These are phyloP conservation scores for Saguinus midas DNA, from an alignment of 2,113 vertebrate species.

Conservation along the genomic window DNA sequence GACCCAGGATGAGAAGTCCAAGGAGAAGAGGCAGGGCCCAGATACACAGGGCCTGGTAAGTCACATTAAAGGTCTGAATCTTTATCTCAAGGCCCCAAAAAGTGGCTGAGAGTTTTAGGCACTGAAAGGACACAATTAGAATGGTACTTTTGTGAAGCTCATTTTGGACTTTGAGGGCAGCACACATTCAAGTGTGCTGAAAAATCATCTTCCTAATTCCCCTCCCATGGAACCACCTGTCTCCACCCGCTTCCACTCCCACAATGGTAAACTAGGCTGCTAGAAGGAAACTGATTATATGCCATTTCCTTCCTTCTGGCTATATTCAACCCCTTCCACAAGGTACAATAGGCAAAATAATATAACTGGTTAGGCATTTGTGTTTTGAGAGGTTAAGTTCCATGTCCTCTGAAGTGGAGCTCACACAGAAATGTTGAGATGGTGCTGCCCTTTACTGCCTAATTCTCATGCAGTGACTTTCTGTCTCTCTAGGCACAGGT, in stretches of 20 bases:
- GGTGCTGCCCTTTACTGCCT: neutral
- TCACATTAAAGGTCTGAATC: too few relatives aligned
- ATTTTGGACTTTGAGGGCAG: neutral
- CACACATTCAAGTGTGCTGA: neutral
- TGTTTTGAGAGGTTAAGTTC: neutral
- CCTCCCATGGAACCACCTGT: neutral
- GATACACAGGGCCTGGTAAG: neutral
- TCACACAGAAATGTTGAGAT: neutral
- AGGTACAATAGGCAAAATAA: neutral
- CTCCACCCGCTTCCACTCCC: too few relatives aligned
- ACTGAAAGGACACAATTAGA: neutral
- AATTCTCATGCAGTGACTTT: neutral
- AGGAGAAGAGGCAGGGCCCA: neutral
- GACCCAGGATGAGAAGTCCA: neutral
- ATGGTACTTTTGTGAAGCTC: neutral
- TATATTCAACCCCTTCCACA: neutral
- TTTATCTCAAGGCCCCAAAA: neutral
- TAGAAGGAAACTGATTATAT: neutral
- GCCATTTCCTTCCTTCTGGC: too few relatives aligned
- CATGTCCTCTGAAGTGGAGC: neutral
- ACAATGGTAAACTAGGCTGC: neutral
- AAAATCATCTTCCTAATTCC: neutral
- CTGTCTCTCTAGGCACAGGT: neutral
- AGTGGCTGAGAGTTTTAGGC: neutral
- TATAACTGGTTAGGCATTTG: neutral